Evolutionary conservation across 2,113 vertebrate species (phyloP), one percentile per base, ranked within the genome.

Genomic region (Hypomesus transpacificus): DNA sequence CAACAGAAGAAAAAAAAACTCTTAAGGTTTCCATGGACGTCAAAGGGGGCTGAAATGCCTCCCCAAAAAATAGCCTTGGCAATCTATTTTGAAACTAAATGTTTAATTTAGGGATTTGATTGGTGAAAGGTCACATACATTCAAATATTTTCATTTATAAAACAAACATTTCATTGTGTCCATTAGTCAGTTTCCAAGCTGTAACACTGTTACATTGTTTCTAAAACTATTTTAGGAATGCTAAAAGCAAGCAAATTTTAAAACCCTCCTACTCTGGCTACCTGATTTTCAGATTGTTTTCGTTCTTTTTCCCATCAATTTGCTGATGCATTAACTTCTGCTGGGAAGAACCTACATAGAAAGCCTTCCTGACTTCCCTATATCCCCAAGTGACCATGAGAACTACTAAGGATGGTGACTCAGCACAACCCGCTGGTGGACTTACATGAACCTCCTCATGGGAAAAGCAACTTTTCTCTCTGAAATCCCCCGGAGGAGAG

Each of bases 31-130:
- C 54, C 64, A 66, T 64, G 62, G 83, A n/a, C 80, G 83, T 73
- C 70, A 82, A 69, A 84, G 81, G 76, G 84, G 83, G 79, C 84
- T 80, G 85, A 85, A 86, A 79, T 80, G 75, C 80, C 76, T 80
- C 80, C 75, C 78, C 58, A 68, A 73, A 76, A 60, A 60, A 73
- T 83, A 78, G 59, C 79, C 75, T 70, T 52, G 68, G 73, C 70
- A 28, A 77, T 69, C 77, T 86, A 64, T 50, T 74, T 58, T 58
- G 61, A 81, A 84, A 85, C 85, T 70, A 80, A 82, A 77, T 77
- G 67, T 78, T 70, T 82, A 69, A 28, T 80, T 70, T 80, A 17
- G 24, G 52, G 31, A 73, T 79, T 8, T 9, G 21, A 58, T 18
- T 14, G 21, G 17, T 66, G 59, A 17, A 62, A 21, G 26, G 52